Conservation (phyloP, 2,113 vertebrate species). For the Theristicus caerulescens region DNA sequence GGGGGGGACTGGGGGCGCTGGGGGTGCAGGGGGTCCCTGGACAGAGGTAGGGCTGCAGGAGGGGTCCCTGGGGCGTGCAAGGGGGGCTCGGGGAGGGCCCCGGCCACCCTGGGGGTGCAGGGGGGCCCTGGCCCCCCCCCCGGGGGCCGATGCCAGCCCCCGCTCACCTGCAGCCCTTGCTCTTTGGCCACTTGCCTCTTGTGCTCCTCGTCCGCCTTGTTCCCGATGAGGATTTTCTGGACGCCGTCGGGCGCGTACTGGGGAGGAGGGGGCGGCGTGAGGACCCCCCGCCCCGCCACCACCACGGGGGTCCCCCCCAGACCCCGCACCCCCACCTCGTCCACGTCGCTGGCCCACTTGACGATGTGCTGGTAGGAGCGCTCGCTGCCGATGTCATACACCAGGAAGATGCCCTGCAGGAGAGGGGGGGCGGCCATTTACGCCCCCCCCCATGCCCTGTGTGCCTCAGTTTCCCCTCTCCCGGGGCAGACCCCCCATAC, state of each 20-base stretch:
- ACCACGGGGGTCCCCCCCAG: background rate
- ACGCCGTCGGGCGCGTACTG: constrained; percentile 94
- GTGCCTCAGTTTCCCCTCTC: background rate
- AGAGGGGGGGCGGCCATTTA: rapidly evolving
- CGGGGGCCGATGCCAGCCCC: background rate
- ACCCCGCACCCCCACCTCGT: constrained; percentile 82
- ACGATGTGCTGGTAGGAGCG: constrained; percentile 98
- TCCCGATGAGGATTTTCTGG: constrained; percentile 94
- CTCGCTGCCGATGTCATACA: constrained; percentile 96
- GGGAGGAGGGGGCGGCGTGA: background rate
- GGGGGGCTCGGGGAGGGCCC: background rate
- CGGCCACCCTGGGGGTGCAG: background rate
- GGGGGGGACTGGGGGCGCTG: too few relatives aligned
- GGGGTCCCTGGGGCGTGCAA: background rate
- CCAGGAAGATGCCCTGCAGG: constrained; percentile 92
- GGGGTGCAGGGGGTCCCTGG: too few relatives aligned
- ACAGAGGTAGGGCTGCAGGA: background rate
- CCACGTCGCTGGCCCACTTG: constrained; percentile 98
- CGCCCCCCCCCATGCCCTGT: too few relatives aligned
- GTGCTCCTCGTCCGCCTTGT: constrained; percentile 92
- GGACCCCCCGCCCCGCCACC: too few relatives aligned
- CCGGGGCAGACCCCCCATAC: constrained; percentile 30
- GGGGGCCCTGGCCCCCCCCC: background rate
- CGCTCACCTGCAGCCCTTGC: constrained; percentile 90
- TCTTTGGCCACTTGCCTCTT: constrained; percentile 94